These are phyloP conservation scores for Nasua narica DNA, from an alignment of 2,797 vertebrate species.

Conservation along the genomic window DNA sequence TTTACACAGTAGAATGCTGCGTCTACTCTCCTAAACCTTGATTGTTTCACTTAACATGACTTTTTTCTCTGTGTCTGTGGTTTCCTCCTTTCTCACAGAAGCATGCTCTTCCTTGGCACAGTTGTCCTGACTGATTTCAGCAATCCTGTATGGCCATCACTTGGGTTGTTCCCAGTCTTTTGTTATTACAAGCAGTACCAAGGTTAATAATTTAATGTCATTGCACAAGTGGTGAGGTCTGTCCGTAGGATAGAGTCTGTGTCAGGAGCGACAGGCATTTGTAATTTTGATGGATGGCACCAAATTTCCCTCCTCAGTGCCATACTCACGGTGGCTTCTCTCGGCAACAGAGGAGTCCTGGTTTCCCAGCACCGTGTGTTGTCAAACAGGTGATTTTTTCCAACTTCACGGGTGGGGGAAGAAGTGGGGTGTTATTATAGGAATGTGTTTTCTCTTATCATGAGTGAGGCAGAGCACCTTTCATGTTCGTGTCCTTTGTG, in stretches of 20 bases:
- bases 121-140: not conserved
- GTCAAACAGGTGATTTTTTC: not conserved
- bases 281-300: not conserved
- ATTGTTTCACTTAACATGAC: not conserved
- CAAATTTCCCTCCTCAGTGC: not conserved
- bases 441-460: not conserved
- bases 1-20: not conserved
- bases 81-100: not conserved
- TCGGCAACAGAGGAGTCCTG: fast-evolving
- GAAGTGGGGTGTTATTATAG: not conserved
- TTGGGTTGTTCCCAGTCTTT: not conserved
- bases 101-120: not conserved
- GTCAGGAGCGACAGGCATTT: not conserved
- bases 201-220: not conserved
- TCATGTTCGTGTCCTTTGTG: not conserved
- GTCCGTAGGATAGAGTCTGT: not conserved
- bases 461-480: not conserved
- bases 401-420: not conserved
- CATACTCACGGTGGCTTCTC: not conserved
- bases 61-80: not conserved
- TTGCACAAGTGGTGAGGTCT: not conserved
- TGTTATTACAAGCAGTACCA: not conserved
- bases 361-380: not conserved
- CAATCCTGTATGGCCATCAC: not conserved
- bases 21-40: not conserved